phyloP scores from a whole-genome alignment of 1,140 invertebrate species.

The Pseudoatta argentina region DNA sequence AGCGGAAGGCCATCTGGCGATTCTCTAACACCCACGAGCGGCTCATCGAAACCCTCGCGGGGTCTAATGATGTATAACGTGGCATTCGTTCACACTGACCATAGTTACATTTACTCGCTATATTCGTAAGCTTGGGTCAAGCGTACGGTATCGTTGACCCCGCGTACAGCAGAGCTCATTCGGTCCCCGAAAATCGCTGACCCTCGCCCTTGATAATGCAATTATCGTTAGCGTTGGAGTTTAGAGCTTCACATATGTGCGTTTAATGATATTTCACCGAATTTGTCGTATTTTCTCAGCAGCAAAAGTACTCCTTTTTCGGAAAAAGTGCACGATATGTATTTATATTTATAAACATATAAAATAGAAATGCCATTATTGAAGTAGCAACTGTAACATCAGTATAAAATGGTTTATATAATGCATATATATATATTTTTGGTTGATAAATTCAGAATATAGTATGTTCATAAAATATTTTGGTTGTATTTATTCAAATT shows the following conservation, averaged over 20 bases:
- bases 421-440: no score
- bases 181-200: conserved; percentile 56
- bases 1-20: conserved; percentile 78
- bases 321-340: background rate
- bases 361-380: background rate
- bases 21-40: conserved; percentile 79
- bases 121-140: conserved; percentile 76
- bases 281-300: conserved; percentile 15
- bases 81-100: conserved; percentile 65
- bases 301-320: conserved; percentile 6
- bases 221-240: conserved; percentile 81
- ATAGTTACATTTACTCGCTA: conserved; percentile 62
- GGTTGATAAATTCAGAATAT: background rate
- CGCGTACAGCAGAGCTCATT: conserved; percentile 40
- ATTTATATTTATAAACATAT: background rate
- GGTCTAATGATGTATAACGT: conserved; percentile 83
- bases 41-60: conserved; percentile 70
- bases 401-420: background rate
- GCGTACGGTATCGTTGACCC: conserved; percentile 75
- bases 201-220: conserved; percentile 80
- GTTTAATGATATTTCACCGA: conserved; percentile 43
- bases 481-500: background rate
- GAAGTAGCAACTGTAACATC: background rate
- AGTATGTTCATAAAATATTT: conserved; percentile 2
- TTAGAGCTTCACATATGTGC: conserved; percentile 73